Conservation (phyloP, 2,888 invertebrate species). For the Odontothrips loti region DNA sequence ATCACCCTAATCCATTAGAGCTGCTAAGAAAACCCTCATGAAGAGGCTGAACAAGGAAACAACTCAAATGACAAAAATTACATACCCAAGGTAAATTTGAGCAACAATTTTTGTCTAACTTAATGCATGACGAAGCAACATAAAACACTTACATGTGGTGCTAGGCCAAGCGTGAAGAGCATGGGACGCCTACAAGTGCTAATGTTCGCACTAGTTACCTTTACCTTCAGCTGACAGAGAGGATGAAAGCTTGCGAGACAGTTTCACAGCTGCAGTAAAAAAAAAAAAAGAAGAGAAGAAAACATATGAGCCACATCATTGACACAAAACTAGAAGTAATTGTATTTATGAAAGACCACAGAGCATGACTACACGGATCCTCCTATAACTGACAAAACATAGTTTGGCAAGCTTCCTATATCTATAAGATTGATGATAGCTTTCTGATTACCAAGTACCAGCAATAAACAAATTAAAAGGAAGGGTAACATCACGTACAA, state of each 20-base stretch:
- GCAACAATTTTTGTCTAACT: too few species aligned
- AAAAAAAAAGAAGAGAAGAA: neutral
- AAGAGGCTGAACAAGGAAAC: neutral
- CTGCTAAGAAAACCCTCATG: slow-evolving; percentile 17
- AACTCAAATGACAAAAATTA: slow-evolving; percentile 27
- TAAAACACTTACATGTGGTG: slow-evolving; percentile 48
- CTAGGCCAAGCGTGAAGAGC: slow-evolving; percentile 12
- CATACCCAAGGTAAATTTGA: too few species aligned
- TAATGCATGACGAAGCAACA: slow-evolving; percentile 29
- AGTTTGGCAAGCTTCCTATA: slow-evolving; percentile 9
- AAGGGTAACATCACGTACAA: too few species aligned
- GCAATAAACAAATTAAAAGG: neutral
- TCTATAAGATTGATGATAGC: too few species aligned
- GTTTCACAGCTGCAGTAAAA: slow-evolving; percentile 50
- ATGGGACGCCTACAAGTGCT: slow-evolving; percentile 15
- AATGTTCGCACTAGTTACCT: slow-evolving; percentile 49
- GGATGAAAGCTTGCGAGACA: slow-evolving; percentile 51
- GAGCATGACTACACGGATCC: too few species aligned
- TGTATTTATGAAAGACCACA: too few species aligned
- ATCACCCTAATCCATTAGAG: neutral
- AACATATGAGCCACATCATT: neutral
- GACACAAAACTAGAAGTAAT: too few species aligned
- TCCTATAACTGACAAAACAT: too few species aligned
- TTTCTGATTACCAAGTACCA: slow-evolving; percentile 6
- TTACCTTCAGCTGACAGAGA: slow-evolving; percentile 51